phyloP scores from a whole-genome alignment of 2,888 invertebrate species.

The Bellardia pandia region DNA sequence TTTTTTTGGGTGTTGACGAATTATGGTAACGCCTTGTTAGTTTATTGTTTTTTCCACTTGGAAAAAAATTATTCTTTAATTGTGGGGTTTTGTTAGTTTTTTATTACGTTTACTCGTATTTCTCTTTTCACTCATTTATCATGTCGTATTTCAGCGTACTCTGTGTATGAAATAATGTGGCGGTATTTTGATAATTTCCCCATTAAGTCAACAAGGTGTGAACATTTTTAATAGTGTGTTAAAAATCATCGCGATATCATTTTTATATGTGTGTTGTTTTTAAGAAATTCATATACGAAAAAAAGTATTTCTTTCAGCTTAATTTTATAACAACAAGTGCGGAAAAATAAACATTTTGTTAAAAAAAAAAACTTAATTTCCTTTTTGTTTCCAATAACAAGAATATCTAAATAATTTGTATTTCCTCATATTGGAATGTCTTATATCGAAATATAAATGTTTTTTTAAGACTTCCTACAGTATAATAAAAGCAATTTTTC shows the following conservation, averaged over 20 bases:
- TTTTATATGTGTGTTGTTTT: background rate
- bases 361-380: no score
- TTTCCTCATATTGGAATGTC: no score
- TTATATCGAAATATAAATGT: no score
- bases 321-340: no score
- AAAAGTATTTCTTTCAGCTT: background rate
- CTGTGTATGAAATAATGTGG: slow-evolving; percentile 55
- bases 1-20: slow-evolving; percentile 81
- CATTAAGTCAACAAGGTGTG: slow-evolving; percentile 70
- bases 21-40: slow-evolving; percentile 81
- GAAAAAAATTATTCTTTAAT: slow-evolving; percentile 1
- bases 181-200: slow-evolving; percentile 22
- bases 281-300: background rate
- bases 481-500: no score
- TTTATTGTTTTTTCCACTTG: slow-evolving; percentile 17
- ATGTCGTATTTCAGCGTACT: slow-evolving; percentile 23
- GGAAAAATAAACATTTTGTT: no score
- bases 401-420: no score
- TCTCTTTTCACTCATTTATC: slow-evolving; percentile 4
- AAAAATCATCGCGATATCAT: background rate
- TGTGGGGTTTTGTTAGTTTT: slow-evolving; percentile 20
- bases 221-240: slow-evolving; percentile 43
- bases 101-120: background rate
- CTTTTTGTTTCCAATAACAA: no score
- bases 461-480: no score